phyloP scores from a whole-genome alignment of 2,113 vertebrate species.

The Nestor notabilis region DNA sequence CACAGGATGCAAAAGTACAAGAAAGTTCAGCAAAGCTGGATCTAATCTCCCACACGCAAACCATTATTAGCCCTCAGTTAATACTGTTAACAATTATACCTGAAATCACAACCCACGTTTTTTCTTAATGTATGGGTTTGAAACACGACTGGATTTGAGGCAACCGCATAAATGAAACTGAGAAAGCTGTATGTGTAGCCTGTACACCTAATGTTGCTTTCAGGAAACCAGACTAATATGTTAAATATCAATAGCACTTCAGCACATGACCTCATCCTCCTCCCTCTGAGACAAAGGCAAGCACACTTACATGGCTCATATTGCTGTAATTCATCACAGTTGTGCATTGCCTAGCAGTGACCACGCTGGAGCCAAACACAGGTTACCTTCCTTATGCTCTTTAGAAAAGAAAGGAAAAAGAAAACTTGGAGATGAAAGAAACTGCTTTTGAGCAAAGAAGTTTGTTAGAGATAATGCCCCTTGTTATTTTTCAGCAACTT shows the following conservation, averaged over 20 bases:
- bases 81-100: background rate
- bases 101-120: background rate
- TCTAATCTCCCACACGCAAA: background rate
- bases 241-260: background rate
- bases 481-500: background rate
- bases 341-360: background rate
- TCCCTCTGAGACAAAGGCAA: background rate
- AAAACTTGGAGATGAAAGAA: background rate
- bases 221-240: background rate
- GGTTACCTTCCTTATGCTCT: too few species aligned
- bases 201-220: background rate
- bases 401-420: background rate
- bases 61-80: background rate
- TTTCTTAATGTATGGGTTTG: background rate
- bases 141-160: background rate
- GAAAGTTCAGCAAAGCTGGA: background rate
- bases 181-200: background rate
- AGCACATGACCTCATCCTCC: background rate
- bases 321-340: background rate
- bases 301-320: background rate
- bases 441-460: background rate
- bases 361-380: rapidly evolving
- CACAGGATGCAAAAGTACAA: background rate
- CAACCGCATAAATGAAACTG: background rate
- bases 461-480: background rate